Evolutionary conservation across 30 jellyfish, hydroid and myxozoan genomes (phyloP), one percentile per base, ranked within the genome.

Genomic region (Mastigias papua): DNA sequence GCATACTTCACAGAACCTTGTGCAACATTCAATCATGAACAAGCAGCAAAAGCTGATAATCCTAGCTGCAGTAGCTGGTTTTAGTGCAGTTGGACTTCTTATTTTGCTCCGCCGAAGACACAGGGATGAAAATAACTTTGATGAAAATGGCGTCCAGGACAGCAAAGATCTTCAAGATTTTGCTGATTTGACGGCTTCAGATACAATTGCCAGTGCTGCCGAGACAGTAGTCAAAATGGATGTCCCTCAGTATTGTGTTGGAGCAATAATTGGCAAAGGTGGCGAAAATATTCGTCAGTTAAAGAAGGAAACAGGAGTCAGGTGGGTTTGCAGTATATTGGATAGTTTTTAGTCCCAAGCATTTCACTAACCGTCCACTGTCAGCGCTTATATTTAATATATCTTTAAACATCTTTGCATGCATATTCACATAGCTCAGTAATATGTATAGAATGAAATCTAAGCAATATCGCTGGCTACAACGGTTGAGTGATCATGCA

Each of bases 221-320:
- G 95, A 78, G 30, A 35, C 94, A 13, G 89, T 76, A 15, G 88
- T 69, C 5, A 83, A 37, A 51, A 67, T 92, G 7, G 32, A 61
- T 30, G 98, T 92, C 15, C 98, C 98, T 1, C 75, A 51, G 31
- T 66, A 80, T 81, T 84, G 90, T 63, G 98, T 92, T 66, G 98
- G 98, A 0, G 62, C 88, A 26, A 87, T 92, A 16, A 92, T 92
- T 73, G 98, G 98, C 42, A 87, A 86, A 76, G 97, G 95, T 37
- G 98, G 98, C 17, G 76, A 72, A 69, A 86, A 83, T 81, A 92
- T 92, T 33, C 77, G 74, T 19, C 91, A 87, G 71, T 80, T 92
- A 76, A 81, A 75, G 90, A 80, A 88, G 32, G 89, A 92, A 60
- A 86, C 90, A 8, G 98, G 95, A 57, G 78, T 91, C 86, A 87